Percentiles rank a stretch among this genome's conserved stretches.
Evolutionary conservation across 2,113 vertebrate species (phyloP).

Genomic region (Eurystomus gularis): DNA sequence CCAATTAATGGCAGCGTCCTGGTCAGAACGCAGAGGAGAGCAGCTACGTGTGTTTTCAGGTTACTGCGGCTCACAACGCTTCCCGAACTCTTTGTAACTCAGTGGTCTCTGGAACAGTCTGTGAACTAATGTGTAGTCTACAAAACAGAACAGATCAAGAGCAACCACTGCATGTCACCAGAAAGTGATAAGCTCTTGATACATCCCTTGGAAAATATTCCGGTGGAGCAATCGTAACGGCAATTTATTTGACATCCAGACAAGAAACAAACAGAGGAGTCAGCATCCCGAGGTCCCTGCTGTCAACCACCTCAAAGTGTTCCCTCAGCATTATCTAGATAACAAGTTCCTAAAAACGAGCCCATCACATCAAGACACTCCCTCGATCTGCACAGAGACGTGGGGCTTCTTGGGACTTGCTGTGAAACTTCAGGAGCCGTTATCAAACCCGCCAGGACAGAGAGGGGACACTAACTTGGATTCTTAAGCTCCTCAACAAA

Average conservation of each 20-base stretch:
- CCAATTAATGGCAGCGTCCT: not conserved
- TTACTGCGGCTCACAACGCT: not conserved
- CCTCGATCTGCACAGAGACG: not conserved
- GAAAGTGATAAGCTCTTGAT: not conserved
- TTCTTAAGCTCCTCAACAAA: not conserved
- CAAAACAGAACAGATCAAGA: not conserved
- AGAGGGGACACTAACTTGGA: not conserved
- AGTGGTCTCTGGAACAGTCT: not conserved
- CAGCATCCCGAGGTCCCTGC: not conserved
- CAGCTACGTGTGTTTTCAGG: too few relatives aligned
- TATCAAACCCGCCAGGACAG: not conserved
- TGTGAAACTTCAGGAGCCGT: not conserved
- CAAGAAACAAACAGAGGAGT: not conserved
- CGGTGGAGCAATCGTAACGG: accelerated
- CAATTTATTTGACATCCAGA: not conserved
- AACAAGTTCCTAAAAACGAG: not conserved
- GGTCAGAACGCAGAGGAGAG: too few relatives aligned
- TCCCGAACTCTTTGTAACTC: not conserved
- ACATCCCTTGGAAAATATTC: not conserved
- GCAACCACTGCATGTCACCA: not conserved
- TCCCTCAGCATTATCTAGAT: not conserved
- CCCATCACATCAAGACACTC: not conserved
- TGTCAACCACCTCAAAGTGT: not conserved
- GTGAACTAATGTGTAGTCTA: not conserved
- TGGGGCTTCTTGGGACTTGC: not conserved